These are phyloP conservation scores for Chloebia gouldiae DNA, from an alignment of 2,113 vertebrate species.

Conservation along the genomic window DNA sequence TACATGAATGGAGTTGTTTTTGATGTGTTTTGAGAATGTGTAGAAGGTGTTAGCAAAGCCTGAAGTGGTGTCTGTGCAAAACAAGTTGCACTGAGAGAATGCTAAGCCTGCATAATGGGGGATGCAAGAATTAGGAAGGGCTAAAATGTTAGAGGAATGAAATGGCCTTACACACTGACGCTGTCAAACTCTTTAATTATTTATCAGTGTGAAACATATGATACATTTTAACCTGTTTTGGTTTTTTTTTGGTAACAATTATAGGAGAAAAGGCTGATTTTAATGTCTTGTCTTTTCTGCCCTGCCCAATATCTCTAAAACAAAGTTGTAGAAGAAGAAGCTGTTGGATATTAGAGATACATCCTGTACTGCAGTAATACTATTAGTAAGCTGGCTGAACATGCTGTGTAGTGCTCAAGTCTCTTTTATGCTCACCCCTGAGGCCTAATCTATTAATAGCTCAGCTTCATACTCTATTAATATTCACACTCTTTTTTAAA, in stretches of 20 bases:
- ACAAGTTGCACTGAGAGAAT: not conserved
- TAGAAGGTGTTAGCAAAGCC: not conserved
- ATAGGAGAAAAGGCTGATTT: not conserved
- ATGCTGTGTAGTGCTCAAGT: not conserved
- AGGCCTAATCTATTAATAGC: constrained; percentile 57
- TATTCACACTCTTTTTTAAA: constrained; percentile 34
- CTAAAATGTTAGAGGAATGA: not conserved
- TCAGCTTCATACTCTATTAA: constrained; percentile 50
- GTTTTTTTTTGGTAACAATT: not conserved
- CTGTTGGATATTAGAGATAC: not conserved
- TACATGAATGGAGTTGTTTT: not conserved
- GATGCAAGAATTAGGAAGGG: not conserved
- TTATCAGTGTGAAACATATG: not conserved
- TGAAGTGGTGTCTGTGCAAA: not conserved
- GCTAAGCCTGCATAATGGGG: not conserved
- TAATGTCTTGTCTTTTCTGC: not conserved
- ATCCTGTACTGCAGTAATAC: not conserved
- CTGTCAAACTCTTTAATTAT: not conserved
- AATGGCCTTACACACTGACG: not conserved
- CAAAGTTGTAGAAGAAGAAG: not conserved
- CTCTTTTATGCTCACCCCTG: constrained; percentile 21
- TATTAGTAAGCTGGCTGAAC: not conserved
- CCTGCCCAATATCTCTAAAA: not conserved
- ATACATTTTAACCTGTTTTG: not conserved
- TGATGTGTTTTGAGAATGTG: not conserved